Evolutionary conservation across 2,113 vertebrate genomes (phyloP).

Genomic region (Pionites leucogaster): DNA sequence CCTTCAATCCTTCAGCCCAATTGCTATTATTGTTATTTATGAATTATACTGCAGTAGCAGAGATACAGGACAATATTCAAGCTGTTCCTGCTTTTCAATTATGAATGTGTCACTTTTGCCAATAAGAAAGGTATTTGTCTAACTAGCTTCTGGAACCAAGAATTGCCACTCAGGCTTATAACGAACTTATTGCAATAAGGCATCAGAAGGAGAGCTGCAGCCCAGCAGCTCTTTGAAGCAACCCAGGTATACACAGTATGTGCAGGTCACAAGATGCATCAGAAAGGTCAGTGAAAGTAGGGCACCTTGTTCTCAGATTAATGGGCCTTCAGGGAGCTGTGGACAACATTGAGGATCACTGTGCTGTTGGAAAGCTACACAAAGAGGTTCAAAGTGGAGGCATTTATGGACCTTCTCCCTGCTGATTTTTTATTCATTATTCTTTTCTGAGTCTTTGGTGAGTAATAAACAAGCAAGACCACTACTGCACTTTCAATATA

Average conservation of each 20-base stretch:
- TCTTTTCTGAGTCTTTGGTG: neutral
- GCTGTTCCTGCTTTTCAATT: conserved; percentile 33
- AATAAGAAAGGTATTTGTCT: conserved; percentile 14
- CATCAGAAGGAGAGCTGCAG: neutral
- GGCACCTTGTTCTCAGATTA: neutral
- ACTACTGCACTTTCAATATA: neutral
- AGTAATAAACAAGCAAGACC: neutral
- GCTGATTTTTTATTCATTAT: neutral
- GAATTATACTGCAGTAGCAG: neutral
- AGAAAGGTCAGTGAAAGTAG: conserved; percentile 39
- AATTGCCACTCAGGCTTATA: conserved; percentile 15
- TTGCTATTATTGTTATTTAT: conserved; percentile 48
- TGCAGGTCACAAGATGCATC: neutral
- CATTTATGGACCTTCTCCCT: neutral
- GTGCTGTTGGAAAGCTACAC: neutral
- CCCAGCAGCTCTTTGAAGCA: neutral
- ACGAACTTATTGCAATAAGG: neutral
- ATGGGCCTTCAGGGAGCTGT: conserved; percentile 25
- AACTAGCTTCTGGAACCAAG: neutral
- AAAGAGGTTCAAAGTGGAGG: neutral
- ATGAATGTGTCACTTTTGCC: conserved; percentile 15
- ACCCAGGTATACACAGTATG: neutral
- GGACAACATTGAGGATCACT: neutral
- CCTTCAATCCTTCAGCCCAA: neutral
- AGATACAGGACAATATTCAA: conserved; percentile 13